These are phyloP conservation scores for Australoheros facetus DNA, from an alignment of 2,797 vertebrate genomes.

Conservation along the genomic window DNA sequence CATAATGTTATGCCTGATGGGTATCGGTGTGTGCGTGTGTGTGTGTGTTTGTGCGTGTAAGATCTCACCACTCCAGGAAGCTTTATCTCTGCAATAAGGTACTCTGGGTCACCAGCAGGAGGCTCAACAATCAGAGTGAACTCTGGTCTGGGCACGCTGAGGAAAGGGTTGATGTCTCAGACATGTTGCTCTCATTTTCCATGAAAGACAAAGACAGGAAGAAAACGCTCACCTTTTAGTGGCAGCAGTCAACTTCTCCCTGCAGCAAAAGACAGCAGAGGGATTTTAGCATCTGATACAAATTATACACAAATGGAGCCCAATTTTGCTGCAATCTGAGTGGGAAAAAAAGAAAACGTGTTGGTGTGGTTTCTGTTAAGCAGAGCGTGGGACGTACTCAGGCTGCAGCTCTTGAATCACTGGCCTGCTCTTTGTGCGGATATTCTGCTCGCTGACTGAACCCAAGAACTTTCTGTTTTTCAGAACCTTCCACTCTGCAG, in stretches of 20 bases:
- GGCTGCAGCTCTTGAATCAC: constrained; percentile 86
- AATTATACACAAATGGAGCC: neutral
- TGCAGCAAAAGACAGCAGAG: neutral
- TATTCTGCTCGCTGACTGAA: constrained; percentile 86
- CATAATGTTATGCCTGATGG: too few species aligned
- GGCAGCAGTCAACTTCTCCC: neutral
- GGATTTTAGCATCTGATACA: neutral
- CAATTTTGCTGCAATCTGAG: neutral
- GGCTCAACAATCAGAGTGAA: constrained; percentile 81
- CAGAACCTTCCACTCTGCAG: constrained; percentile 87
- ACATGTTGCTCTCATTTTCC: neutral
- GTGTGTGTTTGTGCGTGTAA: neutral
- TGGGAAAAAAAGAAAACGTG: neutral
- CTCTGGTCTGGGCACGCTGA: constrained; percentile 68
- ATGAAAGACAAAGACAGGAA: neutral
- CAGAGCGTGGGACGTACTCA: constrained; percentile 49
- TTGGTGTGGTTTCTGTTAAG: neutral
- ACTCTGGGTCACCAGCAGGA: constrained; percentile 77
- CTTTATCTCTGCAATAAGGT: constrained; percentile 86
- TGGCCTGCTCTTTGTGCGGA: constrained; percentile 84
- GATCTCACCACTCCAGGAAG: constrained; percentile 87
- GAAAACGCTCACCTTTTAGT: constrained; percentile 36
- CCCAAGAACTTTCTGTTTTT: constrained; percentile 90
- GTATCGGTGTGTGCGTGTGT: neutral
- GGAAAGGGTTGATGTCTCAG: neutral